phyloP scores from a whole-genome alignment of 2,113 vertebrate species.

The Gnathonemus echidnorhynchus region DNA sequence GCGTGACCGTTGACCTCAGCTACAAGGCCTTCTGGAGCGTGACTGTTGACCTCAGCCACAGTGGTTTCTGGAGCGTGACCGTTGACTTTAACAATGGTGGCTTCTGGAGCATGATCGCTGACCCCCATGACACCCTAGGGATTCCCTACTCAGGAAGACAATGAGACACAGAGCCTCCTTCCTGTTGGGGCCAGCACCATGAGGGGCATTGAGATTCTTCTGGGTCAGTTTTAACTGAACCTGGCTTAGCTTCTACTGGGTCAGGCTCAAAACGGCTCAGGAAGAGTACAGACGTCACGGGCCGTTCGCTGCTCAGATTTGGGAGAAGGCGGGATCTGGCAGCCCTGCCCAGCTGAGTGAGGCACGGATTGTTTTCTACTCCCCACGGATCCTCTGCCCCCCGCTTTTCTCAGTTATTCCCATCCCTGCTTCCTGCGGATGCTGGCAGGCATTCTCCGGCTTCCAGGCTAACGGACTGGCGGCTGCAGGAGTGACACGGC shows the following conservation, averaged over 20 bases:
- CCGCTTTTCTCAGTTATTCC: background rate
- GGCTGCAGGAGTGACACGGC: background rate
- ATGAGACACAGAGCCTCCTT: background rate
- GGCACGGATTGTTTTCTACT: background rate
- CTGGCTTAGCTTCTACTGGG: background rate
- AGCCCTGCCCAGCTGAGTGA: background rate
- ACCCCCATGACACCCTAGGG: background rate
- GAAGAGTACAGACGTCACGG: background rate
- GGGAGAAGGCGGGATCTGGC: background rate
- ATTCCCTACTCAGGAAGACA: background rate
- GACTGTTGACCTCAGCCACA: background rate
- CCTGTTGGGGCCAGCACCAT: background rate
- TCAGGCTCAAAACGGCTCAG: background rate
- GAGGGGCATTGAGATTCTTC: background rate
- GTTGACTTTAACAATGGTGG: background rate
- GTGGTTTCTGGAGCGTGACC: too few species aligned
- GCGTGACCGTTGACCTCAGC: background rate
- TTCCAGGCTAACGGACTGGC: background rate
- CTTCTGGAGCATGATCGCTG: background rate
- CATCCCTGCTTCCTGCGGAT: background rate
- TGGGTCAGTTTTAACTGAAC: background rate
- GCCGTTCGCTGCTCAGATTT: background rate
- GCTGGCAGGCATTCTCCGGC: background rate
- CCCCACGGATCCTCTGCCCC: background rate
- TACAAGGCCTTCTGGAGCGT: background rate